Conservation (phyloP, 2,888 invertebrate species). For the Ctena decussata region DNA sequence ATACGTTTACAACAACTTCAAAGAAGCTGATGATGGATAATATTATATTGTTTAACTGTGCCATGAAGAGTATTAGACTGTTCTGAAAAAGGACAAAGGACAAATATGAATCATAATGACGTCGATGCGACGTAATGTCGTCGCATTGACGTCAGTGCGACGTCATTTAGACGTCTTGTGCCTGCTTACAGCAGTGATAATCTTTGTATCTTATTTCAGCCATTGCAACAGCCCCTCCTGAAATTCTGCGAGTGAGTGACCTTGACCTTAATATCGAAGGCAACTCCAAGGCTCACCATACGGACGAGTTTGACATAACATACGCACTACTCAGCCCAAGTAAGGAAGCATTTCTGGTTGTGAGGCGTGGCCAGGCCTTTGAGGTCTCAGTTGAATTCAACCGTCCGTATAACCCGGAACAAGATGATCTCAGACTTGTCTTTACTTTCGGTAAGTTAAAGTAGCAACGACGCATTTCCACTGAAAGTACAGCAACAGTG, state of each 20-base stretch:
- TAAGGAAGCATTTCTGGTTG: constrained; percentile 88
- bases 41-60: too few relatives aligned
- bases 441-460: constrained; percentile 88
- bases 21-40: too few relatives aligned
- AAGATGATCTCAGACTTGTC: constrained; percentile 94
- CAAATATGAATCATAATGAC: too few relatives aligned
- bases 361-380: constrained; percentile 92
- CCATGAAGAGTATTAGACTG: too few relatives aligned
- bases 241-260: constrained; percentile 73
- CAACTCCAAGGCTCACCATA: constrained; percentile 91
- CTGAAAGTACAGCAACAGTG: too few relatives aligned
- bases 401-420: constrained; percentile 91
- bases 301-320: constrained; percentile 90
- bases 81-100: too few relatives aligned
- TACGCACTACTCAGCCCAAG: constrained; percentile 86
- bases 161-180: too few relatives aligned
- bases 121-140: too few relatives aligned
- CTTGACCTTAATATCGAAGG: constrained; percentile 91
- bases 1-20: too few relatives aligned
- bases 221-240: not conserved
- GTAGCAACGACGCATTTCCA: too few relatives aligned
- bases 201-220: constrained; percentile 10
- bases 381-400: constrained; percentile 91
- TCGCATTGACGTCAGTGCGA: too few relatives aligned
- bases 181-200: too few relatives aligned